Base-by-base conservation (phyloP, 1,140 invertebrate species). In the Triops cancriformis region DNA sequence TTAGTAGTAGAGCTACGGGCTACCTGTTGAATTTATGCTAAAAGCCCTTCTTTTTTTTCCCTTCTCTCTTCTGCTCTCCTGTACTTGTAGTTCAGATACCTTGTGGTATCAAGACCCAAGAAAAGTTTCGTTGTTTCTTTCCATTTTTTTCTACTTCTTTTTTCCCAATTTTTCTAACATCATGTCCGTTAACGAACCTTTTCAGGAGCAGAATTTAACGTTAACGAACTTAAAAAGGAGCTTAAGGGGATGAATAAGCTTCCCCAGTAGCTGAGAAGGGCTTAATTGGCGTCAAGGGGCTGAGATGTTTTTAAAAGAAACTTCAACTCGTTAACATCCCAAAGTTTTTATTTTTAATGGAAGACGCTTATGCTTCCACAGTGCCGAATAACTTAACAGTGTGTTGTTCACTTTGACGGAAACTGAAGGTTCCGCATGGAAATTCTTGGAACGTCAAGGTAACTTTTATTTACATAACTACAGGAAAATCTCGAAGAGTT, bases 401-500 rank as follows among this genome's bases (percentile, higher is more conserved):
- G 31, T 74, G 26, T 45, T 43, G 26, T 75, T 45, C 74, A 26
- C 45, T 2, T 79, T 12, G 37, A 73, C 73, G 73, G 72, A 26
- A 18, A 31, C n/a, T 73, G 5, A 41, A 74, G 28, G 73, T 72
- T 26, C 43, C 73, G 73, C n/a, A 42, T 27, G 14, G 26, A 82
- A 78, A 75, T 77, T 37, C 18, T n/a, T n/a, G n/a, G n/a, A n/a
- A n/a, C n/a, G n/a, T n/a, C n/a, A n/a, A n/a, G n/a, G n/a, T n/a
- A n/a, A n/a, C n/a, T n/a, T n/a, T n/a, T n/a, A n/a, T n/a, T n/a
- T n/a, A n/a, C n/a, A n/a, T n/a, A n/a, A n/a, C n/a, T n/a, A n/a
- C n/a, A n/a, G n/a, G n/a, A n/a, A n/a, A n/a, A n/a, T n/a, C n/a
- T n/a, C n/a, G n/a, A n/a, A n/a, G n/a, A n/a, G n/a, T n/a, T n/a